phyloP scores from a whole-genome alignment of 2,797 vertebrate species.

The Furcifer pardalis region DNA sequence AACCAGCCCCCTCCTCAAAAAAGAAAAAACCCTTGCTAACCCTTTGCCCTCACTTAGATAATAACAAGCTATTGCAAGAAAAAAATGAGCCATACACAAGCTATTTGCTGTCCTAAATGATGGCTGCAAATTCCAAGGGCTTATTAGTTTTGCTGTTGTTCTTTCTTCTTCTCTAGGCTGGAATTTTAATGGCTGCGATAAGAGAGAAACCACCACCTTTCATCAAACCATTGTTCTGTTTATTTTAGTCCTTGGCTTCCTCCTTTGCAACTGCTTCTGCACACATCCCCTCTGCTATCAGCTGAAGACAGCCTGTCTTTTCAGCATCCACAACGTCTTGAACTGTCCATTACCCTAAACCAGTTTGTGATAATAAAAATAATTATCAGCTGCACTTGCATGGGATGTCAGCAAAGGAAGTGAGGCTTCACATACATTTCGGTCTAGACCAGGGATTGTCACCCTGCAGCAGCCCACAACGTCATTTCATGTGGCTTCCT shows the following conservation, averaged over 20 bases:
- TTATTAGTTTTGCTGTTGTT: conserved; percentile 19
- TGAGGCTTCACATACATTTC: conserved; percentile 2
- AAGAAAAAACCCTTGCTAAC: neutral
- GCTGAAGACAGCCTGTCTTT: conserved; percentile 60
- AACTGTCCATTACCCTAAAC: neutral
- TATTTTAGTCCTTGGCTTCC: conserved; percentile 62
- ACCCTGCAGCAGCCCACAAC: too few relatives aligned
- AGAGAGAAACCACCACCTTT: conserved; percentile 47
- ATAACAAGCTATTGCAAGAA: conserved; percentile 49
- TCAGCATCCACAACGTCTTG: conserved; percentile 63
- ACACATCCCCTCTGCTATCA: conserved; percentile 44
- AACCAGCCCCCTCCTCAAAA: neutral
- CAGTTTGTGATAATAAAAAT: conserved; percentile 42
- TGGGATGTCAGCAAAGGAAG: conserved; percentile 50
- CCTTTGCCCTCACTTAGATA: conserved; percentile 24
- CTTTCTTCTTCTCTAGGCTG: conserved; percentile 45
- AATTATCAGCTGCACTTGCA: conserved; percentile 53
- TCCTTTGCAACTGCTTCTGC: conserved; percentile 40
- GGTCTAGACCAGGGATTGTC: too few relatives aligned
- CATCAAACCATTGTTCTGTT: conserved; percentile 60
- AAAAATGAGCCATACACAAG: conserved; percentile 31
- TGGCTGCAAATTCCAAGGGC: conserved; percentile 51
- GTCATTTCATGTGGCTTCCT: too few relatives aligned
- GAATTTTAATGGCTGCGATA: conserved; percentile 70
- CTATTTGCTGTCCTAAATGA: conserved; percentile 50